phyloP scores from a whole-genome alignment of 2,797 vertebrate genomes.

The Megalops cyprinoides region DNA sequence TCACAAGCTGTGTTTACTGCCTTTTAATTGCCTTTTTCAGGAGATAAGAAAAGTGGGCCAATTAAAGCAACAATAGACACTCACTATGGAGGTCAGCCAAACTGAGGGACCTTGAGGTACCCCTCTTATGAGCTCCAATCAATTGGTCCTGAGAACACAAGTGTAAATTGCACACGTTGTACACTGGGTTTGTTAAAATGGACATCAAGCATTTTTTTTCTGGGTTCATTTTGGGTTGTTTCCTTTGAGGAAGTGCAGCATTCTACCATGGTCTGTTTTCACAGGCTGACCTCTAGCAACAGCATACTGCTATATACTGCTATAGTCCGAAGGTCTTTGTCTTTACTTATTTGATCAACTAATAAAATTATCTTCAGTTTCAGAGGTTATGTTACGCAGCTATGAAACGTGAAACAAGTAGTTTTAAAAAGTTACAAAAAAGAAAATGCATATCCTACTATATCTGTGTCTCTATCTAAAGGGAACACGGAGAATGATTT shows the following conservation, averaged over 20 bases:
- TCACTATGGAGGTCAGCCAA: constrained; percentile 34
- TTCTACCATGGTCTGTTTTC: no score
- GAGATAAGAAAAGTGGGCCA: constrained; percentile 27
- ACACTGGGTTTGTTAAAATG: neutral
- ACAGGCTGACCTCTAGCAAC: no score
- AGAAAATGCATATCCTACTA: no score
- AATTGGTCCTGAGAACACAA: neutral
- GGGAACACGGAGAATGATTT: no score
- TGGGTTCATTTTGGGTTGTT: neutral
- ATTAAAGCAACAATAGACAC: constrained; percentile 40
- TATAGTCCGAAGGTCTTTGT: no score
- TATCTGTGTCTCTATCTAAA: no score
- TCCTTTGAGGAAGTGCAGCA: neutral
- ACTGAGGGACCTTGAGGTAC: constrained; percentile 37
- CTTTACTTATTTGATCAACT: no score
- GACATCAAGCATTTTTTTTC: neutral
- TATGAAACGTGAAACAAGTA: no score
- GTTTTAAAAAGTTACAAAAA: no score
- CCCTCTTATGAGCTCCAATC: neutral
- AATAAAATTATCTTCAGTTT: no score
- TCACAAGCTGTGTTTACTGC: constrained; percentile 53
- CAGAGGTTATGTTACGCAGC: no score
- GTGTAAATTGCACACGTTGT: neutral
- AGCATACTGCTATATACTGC: no score
- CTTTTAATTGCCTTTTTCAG: constrained; percentile 54